Conservation (phyloP, 2,113 vertebrate genomes). For the Festucalex cinctus region DNA sequence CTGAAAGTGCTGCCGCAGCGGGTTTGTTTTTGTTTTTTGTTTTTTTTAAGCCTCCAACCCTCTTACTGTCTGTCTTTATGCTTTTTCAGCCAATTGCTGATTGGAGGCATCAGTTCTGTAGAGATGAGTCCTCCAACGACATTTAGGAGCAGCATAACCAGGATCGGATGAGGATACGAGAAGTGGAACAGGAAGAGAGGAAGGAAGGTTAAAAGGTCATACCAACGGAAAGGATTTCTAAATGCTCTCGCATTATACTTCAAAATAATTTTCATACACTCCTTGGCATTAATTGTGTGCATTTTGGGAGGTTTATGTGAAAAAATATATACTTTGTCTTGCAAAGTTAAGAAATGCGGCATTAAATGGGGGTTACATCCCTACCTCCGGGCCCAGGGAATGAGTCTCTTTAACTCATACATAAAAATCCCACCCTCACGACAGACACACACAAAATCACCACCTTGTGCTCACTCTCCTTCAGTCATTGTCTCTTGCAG, state of each 20-base stretch:
- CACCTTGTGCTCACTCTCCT: conserved; percentile 54
- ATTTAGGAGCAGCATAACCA: conserved; percentile 32
- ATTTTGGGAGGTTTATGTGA: conserved; percentile 32
- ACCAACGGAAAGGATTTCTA: not conserved
- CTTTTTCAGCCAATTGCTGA: conserved; percentile 67
- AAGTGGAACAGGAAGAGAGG: conserved; percentile 3
- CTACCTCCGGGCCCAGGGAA: conserved; percentile 32
- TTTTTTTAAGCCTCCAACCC: too few relatives aligned
- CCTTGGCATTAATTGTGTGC: conserved; percentile 1
- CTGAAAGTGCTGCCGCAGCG: conserved; percentile 65
- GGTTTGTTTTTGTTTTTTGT: conserved; percentile 13
- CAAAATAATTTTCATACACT: conserved; percentile 28
- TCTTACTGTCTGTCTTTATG: conserved; percentile 53
- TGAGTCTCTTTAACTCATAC: conserved; percentile 27
- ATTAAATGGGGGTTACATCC: conserved; percentile 25
- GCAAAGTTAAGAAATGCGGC: conserved; percentile 35
- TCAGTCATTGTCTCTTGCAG: conserved; percentile 64
- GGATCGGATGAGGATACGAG: conserved; percentile 4
- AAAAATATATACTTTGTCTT: conserved; percentile 26
- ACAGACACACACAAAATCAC: conserved; percentile 4
- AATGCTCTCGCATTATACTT: not conserved
- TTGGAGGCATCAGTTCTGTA: conserved; percentile 66
- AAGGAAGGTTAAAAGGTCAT: conserved; percentile 29
- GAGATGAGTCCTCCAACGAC: conserved; percentile 49
- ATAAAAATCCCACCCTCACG: conserved; percentile 9